Base-by-base conservation (phyloP, 2,797 vertebrate genomes). In the Amazona ochrocephala region DNA sequence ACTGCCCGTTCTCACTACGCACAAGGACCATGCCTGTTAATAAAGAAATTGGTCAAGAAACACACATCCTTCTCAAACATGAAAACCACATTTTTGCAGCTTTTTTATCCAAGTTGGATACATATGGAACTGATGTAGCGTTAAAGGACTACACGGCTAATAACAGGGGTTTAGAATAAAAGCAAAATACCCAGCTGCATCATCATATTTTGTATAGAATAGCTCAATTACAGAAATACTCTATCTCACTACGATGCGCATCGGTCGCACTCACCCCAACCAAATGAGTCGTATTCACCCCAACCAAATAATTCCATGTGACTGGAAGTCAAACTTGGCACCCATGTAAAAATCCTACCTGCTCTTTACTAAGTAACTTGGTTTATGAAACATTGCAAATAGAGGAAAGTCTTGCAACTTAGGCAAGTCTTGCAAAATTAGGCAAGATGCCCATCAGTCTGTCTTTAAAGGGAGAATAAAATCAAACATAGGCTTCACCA, bases 1-100 rank as follows among this genome's bases (percentile, higher is more conserved):
- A 95, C 97, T 99, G 99, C 87, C 99, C 99, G 2, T 98, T 99
- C 96, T 99, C 99, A 15, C 99, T 99, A 34, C 99, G 98, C 91
- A 99, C 98, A 58, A 99, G 96, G 89, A 99, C 99, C 99, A 99
- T 99, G 89, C 99, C 99, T 99, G 96, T 54, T 44, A 91, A 80
- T 37, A 85, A 68, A 84, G 10, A 75, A 41, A 94, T 7, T 0
- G 58, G 88, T 96, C 93, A 96, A 29, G 61, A 64, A 74, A 92
- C n/a, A 51, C 14, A 30, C 15, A 78, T 2, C 37, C 48, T 61
- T 42, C 41, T 54, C 62, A 54, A 89, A 39, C 9, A 41, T 2
- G 10, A 79, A 67, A 71, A 67, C 62, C 1, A 1, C 2, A 1
- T 5, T 64, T 39, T 44, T 37, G 30, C 34, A 30, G 14, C 5